Base-by-base conservation (phyloP, 2,113 vertebrate genomes). In the Dinomys branickii region DNA sequence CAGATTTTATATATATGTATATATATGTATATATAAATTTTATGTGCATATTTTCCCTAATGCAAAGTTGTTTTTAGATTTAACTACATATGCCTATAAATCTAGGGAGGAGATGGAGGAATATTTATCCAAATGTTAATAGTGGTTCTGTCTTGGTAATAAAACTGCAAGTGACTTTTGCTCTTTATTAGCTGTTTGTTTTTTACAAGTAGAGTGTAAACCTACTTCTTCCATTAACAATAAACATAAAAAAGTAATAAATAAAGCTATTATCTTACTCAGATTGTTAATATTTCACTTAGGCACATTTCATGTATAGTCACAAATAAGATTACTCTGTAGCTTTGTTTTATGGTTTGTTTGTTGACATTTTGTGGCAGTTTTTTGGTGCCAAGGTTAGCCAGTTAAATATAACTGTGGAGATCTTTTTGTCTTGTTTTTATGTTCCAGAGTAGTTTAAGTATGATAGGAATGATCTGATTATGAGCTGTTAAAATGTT, bases 71-170 rank as follows among this genome's bases (percentile, higher is more conserved):
- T 54, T 20, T 50, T 92, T 90, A 63, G 16, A 91, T 75, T 75
- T 54, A 63, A 65, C 14, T 67, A 17, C 71, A 26, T 75, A 3
- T 47, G 26, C 75, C 35, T 44, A 41, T 84, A 67, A 63, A 41
- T 56, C 19, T 78, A 90, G 24, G 87, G 56, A 95, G 77, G 88
- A 58, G 94, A 83, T 86, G 52, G 69, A 90, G 28, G 52, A 13
- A 65, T 88, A 3, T 82, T 94, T 85, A 91, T 78, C 16, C 28
- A 91, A 85, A 93, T 47, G 38, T 77, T 95, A 85, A 44, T 61
- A 61, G 61, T 84, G 58, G 9, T 65, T 89, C 28, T 88, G 24
- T 88, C 38, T 77, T 88, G 33, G 26, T 94, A 89, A 65, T 59
- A 5, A n/a, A 71, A 97, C 81, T 67, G 65, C 28, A 95, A 88